Conservation (phyloP, 2,113 vertebrate genomes). For the Cyanoliseus patagonus region DNA sequence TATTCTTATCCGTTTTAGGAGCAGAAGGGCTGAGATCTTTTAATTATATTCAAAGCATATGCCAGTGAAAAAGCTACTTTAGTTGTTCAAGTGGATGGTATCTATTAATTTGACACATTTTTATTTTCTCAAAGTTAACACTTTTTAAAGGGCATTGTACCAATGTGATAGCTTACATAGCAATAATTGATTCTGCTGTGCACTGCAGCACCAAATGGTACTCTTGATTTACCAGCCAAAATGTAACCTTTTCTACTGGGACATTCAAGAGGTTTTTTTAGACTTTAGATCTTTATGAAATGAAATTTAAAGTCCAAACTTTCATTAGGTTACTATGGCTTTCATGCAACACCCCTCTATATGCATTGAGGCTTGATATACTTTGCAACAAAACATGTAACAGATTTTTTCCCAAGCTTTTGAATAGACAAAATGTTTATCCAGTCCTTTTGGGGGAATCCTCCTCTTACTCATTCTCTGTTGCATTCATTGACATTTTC, state of each 20-base stretch:
- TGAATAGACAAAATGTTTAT: background rate
- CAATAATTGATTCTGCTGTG: background rate
- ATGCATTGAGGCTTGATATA: background rate
- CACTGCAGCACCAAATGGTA: background rate
- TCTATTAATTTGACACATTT: background rate
- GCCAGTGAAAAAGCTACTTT: background rate
- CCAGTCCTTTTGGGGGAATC: background rate
- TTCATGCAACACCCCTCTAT: background rate
- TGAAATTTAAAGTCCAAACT: background rate
- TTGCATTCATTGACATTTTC: background rate
- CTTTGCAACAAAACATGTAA: background rate
- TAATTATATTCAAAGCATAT: background rate
- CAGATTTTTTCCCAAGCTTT: background rate
- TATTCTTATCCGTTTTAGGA: background rate
- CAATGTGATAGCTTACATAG: background rate
- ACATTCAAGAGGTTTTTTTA: background rate
- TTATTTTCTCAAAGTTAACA: background rate
- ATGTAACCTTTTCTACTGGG: background rate
- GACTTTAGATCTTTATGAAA: background rate
- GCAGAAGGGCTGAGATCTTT: background rate
- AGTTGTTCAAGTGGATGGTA: background rate
- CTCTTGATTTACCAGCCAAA: background rate
- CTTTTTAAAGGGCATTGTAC: background rate
- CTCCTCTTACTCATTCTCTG: background rate
- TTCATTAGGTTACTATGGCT: background rate